phyloP scores from a whole-genome alignment of 2,797 vertebrate species.

The Cichlasoma orientale region DNA sequence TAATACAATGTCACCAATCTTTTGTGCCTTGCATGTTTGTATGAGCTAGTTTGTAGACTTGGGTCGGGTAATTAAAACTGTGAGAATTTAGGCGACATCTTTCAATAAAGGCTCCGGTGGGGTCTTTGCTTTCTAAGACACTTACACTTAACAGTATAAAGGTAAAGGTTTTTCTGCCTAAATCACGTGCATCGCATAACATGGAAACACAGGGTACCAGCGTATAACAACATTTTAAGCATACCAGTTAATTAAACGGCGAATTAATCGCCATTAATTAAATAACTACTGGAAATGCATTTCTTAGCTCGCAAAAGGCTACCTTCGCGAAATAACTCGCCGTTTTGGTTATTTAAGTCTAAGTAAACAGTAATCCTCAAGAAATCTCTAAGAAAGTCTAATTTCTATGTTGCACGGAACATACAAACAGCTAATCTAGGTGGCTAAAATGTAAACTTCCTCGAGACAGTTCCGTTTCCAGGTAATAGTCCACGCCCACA shows the following conservation, averaged over 20 bases:
- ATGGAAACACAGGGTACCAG: fast-evolving
- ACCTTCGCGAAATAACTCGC: background rate
- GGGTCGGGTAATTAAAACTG: no score
- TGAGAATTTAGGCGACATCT: no score
- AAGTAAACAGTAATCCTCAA: background rate
- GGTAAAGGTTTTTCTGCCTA: no score
- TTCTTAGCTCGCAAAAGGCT: background rate
- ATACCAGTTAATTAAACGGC: background rate
- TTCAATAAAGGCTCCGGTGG: no score
- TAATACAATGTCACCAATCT: no score
- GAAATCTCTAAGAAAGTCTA: no score
- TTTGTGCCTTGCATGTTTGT: no score
- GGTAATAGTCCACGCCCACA: constrained; percentile 51
- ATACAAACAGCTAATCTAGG: background rate
- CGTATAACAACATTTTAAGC: background rate
- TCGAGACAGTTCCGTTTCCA: constrained; percentile 30
- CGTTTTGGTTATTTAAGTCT: background rate
- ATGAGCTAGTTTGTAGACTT: no score
- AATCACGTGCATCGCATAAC: background rate
- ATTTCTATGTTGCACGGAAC: background rate
- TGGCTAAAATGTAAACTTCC: background rate
- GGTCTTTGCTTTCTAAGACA: no score
- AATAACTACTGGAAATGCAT: background rate
- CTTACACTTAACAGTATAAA: no score
- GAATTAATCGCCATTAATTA: background rate